These are phyloP conservation scores for Eulemur rubriventer DNA, from an alignment of 2,797 vertebrate species.

Conservation along the genomic window DNA sequence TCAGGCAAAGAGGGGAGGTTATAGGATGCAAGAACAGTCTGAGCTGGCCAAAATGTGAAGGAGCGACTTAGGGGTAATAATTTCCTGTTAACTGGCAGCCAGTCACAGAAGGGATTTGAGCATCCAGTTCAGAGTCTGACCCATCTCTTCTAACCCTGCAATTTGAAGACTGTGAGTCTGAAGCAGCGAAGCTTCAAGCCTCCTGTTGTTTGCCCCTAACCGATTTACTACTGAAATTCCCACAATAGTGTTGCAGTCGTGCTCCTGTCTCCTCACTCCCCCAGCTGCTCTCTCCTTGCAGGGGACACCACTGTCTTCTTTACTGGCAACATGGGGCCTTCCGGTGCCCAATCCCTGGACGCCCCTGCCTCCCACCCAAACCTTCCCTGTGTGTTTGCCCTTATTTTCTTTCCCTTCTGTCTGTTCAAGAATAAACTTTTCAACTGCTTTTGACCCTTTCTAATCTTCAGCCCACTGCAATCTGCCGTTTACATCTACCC, in stretches of 20 bases:
- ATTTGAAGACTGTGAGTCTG: not conserved
- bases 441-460: not conserved
- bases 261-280: not conserved
- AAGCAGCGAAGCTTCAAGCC: not conserved
- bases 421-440: not conserved
- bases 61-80: not conserved
- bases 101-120: not conserved
- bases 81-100: not conserved
- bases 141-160: not conserved
- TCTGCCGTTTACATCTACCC: not conserved
- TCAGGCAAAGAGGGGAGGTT: not conserved
- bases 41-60: not conserved
- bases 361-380: not conserved
- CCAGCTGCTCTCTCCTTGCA: too few relatives aligned
- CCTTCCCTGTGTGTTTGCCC: not conserved
- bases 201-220: not conserved
- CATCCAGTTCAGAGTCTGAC: not conserved
- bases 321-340: not conserved
- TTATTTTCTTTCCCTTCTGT: not conserved
- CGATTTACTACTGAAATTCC: not conserved
- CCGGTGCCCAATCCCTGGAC: not conserved
- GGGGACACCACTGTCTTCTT: not conserved
- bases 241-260: not conserved
- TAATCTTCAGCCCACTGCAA: not conserved
- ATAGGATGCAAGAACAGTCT: not conserved